Percentiles rank a stretch among this genome's conserved stretches.
phyloP scores from a whole-genome alignment of 1,140 invertebrate species.

The Akabosia matsudoensis region DNA sequence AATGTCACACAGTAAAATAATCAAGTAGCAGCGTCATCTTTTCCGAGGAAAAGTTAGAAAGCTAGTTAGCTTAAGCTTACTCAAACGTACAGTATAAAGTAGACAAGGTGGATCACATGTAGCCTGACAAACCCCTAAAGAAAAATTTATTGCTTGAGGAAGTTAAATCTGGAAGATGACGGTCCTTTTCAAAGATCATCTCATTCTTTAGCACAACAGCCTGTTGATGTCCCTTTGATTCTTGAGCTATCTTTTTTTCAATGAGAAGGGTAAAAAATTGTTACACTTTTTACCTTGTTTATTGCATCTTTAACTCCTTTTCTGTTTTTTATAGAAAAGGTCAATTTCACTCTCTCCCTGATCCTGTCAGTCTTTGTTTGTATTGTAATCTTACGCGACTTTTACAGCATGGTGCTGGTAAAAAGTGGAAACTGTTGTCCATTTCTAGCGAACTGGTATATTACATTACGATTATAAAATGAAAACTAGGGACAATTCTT shows the following conservation, averaged over 20 bases:
- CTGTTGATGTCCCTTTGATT: neutral
- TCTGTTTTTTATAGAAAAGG: neutral
- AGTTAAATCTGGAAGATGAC: neutral
- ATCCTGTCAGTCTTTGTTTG: neutral
- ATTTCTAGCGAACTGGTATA: too few species aligned
- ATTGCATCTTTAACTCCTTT: conserved; percentile 14
- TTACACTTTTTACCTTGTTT: neutral
- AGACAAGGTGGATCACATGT: too few species aligned
- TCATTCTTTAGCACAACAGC: neutral
- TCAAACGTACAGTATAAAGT: too few species aligned
- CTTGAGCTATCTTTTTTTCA: neutral
- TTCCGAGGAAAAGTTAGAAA: too few species aligned
- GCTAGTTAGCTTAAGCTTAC: too few species aligned
- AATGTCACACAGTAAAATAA: too few species aligned
- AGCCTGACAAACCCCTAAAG: neutral
- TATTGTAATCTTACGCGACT: neutral
- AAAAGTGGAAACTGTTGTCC: neutral
- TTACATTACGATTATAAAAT: too few species aligned
- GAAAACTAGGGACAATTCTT: too few species aligned
- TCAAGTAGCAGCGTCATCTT: too few species aligned
- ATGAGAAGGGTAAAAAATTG: conserved; percentile 6
- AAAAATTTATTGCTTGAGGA: conserved; percentile 4
- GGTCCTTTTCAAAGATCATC: too few species aligned
- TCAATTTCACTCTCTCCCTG: conserved; percentile 21
- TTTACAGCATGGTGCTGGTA: neutral